These are phyloP conservation scores for Alexandromys fortis DNA, from an alignment of 2,113 vertebrate genomes.

Conservation along the genomic window DNA sequence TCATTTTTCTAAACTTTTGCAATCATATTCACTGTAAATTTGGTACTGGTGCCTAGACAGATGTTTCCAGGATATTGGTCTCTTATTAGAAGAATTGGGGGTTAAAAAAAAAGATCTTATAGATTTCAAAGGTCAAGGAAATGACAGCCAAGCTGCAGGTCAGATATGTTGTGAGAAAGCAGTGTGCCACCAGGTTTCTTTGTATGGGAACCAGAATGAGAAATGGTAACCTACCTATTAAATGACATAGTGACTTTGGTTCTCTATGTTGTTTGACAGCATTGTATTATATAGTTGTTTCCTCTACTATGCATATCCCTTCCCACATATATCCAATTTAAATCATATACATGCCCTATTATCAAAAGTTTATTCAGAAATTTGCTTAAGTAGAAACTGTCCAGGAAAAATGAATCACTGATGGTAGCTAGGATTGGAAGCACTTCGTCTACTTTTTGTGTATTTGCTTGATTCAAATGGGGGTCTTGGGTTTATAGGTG, in stretches of 20 bases:
- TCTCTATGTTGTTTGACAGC: background rate
- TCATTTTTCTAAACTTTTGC: background rate
- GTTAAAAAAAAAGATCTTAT: background rate
- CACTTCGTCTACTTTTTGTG: background rate
- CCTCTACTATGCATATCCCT: background rate
- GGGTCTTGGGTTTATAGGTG: background rate
- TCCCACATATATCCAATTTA: background rate
- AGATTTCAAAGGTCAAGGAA: background rate
- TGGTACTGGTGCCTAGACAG: background rate
- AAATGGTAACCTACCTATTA: background rate
- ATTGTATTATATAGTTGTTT: background rate
- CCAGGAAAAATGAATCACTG: background rate
- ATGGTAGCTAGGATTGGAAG: background rate
- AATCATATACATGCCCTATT: background rate
- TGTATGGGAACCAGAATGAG: background rate
- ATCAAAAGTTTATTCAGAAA: background rate
- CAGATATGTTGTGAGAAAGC: background rate
- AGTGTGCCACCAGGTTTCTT: background rate
- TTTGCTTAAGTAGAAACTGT: background rate
- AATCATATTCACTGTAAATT: background rate
- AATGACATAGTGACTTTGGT: background rate
- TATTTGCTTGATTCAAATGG: background rate
- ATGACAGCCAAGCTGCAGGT: background rate
- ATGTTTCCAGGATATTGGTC: background rate
- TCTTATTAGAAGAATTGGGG: background rate